phyloP scores from a whole-genome alignment of 2,113 vertebrate species.

The Zosterops japonicus region DNA sequence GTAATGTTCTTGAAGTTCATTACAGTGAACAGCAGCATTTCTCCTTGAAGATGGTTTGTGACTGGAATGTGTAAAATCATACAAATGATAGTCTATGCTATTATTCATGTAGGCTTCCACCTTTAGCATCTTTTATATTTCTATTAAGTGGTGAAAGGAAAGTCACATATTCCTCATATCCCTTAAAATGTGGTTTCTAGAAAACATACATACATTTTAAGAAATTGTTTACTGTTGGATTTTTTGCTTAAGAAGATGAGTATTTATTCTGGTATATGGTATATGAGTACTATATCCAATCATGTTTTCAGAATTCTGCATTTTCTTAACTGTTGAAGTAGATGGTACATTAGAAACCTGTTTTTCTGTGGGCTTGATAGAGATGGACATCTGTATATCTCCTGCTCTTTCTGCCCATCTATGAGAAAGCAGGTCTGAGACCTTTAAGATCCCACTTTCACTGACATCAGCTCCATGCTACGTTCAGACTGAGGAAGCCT shows the following conservation, averaged over 20 bases:
- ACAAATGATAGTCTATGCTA: not conserved
- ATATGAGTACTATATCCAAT: not conserved
- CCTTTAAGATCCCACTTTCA: not conserved
- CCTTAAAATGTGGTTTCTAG: not conserved
- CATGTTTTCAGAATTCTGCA: not conserved
- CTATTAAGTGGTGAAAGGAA: not conserved
- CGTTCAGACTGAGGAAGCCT: not conserved
- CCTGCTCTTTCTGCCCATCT: not conserved
- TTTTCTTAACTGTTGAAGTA: not conserved
- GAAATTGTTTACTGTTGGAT: not conserved
- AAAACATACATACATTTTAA: not conserved
- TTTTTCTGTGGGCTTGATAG: not conserved
- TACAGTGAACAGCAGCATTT: not conserved
- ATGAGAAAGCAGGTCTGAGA: not conserved
- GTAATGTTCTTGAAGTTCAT: not conserved
- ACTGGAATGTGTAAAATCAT: not conserved
- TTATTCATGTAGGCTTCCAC: not conserved
- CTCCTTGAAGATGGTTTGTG: not conserved
- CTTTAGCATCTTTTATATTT: not conserved
- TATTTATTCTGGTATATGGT: not conserved
- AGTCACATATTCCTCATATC: not conserved
- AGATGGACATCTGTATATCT: not conserved
- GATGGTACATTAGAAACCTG: not conserved
- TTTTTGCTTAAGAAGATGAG: not conserved
- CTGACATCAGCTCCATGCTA: not conserved